Evolutionary conservation across 2,113 vertebrate species (phyloP).

Genomic region (Chauna torquata): DNA sequence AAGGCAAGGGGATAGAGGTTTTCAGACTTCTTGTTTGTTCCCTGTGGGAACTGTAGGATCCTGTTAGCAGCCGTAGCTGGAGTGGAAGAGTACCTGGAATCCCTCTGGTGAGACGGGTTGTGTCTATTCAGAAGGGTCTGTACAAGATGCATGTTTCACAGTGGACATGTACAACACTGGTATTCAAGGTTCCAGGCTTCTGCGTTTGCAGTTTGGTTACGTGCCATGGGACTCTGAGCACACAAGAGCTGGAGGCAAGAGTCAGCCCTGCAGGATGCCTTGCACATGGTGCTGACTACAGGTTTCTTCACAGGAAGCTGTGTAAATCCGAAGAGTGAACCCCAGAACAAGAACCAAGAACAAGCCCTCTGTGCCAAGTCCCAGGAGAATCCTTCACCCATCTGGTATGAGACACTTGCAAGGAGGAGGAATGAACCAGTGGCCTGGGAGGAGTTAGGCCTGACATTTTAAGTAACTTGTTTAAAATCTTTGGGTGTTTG

Average conservation of each 20-base stretch:
- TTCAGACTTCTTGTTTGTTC: rapidly evolving
- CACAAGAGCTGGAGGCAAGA: rapidly evolving
- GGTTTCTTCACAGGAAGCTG: slow-evolving; percentile 18
- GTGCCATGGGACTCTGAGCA: background rate
- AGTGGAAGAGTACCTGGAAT: background rate
- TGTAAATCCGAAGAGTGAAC: background rate
- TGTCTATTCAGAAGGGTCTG: background rate
- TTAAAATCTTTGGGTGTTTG: background rate
- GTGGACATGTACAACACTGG: rapidly evolving
- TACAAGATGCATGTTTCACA: rapidly evolving
- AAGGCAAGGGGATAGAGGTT: background rate
- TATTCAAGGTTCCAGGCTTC: background rate
- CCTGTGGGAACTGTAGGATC: background rate
- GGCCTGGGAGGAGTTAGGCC: background rate
- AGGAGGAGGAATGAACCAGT: background rate
- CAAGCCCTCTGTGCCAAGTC: background rate
- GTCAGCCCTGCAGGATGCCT: background rate
- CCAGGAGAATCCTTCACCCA: background rate
- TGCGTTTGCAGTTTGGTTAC: too few species aligned
- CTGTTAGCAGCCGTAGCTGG: background rate
- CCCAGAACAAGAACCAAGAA: background rate
- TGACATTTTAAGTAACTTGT: background rate
- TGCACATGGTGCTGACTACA: background rate
- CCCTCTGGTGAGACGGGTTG: background rate
- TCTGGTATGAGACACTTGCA: background rate